Evolutionary conservation across 2,888 invertebrate genomes (phyloP), one percentile per base, ranked within the genome.

Genomic region (Clusia tigrina): DNA sequence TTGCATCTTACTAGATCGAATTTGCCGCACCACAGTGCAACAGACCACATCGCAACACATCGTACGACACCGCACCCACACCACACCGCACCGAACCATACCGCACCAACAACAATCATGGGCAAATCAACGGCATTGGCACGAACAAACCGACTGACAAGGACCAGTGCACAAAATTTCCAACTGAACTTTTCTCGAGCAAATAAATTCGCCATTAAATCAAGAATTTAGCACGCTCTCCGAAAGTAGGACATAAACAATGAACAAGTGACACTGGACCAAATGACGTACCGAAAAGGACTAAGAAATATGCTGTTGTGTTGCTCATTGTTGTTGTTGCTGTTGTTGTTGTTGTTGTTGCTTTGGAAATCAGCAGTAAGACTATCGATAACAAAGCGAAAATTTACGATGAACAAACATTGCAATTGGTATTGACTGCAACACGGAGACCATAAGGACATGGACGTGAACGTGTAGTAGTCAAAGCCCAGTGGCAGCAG

Each of bases 401-500:
- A 77, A 78, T 78, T 77, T 77, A 77, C 78, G 77, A 73, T 70
- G 71, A 66, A 67, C 69, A 73, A 70, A 76, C 74, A 77, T 71
- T 74, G 70, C 72, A 72, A 71, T 72, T 74, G 76, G 69, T 66
- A 74, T 66, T 58, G 63, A 62, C 57, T 60, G 6, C 20, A 26
- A 52, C 37, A 55, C 15, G 24, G 32, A 22, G 20, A 54, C 54
- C 48, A 37, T 24, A 22, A 38, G 26, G 25, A 42, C 42, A 3
- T 6, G 10, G 42, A 42, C 42, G 42, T 42, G 42, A 46, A n/a
- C n/a, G n/a, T n/a, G n/a, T n/a, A n/a, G n/a, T n/a, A n/a, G n/a
- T n/a, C n/a, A n/a, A n/a, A n/a, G n/a, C n/a, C n/a, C 22, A 58
- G 54, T 51, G 57, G 64, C 37, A 56, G 53, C 48, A 32, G 54